Conservation (phyloP, 2,113 vertebrate species). For the Illadopsis cleaveri region DNA sequence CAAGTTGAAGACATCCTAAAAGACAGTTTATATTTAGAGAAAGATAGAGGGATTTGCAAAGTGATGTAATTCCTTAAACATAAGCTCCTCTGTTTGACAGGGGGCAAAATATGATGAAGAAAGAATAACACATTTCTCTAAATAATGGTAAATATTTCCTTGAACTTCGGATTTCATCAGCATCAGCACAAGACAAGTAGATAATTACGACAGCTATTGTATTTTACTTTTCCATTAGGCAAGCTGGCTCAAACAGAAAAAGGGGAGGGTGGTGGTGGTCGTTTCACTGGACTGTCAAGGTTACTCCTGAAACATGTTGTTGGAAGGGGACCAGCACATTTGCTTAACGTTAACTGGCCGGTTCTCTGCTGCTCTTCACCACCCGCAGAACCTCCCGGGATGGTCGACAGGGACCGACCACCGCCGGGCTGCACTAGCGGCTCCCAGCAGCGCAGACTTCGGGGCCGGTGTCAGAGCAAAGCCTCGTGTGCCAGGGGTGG, state of each 20-base stretch:
- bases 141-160: background rate
- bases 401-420: background rate
- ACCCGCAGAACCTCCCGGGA: background rate
- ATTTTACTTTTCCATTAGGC: background rate
- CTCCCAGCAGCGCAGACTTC: background rate
- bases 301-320: background rate
- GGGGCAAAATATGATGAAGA: background rate
- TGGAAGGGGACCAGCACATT: background rate
- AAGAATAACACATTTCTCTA: background rate
- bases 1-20: background rate
- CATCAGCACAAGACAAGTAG: background rate
- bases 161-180: background rate
- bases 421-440: background rate
- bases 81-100: background rate
- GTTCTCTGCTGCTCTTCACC: background rate
- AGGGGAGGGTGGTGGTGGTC: background rate
- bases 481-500: fast-evolving
- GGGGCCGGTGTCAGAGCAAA: background rate
- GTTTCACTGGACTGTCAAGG: background rate
- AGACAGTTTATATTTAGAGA: background rate
- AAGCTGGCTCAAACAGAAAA: background rate
- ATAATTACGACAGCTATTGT: fast-evolving
- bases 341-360: too few relatives aligned
- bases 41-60: background rate
- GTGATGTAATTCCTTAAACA: background rate